Base-by-base conservation (phyloP, 2,797 vertebrate species). In the Rhabdophis nuchalis region DNA sequence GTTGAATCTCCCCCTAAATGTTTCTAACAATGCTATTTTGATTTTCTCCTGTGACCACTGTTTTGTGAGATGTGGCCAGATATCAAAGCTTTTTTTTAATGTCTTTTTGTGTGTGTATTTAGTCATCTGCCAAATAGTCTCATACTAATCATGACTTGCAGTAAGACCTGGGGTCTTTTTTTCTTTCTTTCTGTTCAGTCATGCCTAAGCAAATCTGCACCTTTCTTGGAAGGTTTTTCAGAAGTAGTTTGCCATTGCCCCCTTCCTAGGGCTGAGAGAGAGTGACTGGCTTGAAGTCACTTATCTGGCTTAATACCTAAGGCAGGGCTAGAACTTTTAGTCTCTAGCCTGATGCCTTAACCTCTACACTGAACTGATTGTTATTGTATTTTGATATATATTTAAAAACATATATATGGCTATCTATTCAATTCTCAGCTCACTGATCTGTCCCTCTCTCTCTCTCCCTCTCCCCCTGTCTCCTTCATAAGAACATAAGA, bases 361-460 rank as follows among this genome's bases (percentile, higher is more conserved):
- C 1, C 14, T 16, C 64, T 72, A 18, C 64, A 18, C 6, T 72
- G 64, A 72, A 72, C n/a, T 72, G 7, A 2, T 72, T 18, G 6
- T 6, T 25, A 58, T 56, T 27, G 87, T 23, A 57, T 56, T 27
- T 87, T 54, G 46, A 87, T 25, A n/a, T 91, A n/a, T 61, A 64
- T 41, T 32, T 87, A 86, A 72, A 91, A 77, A 11, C 5, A 25
- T 88, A 72, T 16, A 68, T 32, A 20, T 77, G 72, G 23, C 3
- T 77, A 41, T 18, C 10, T 82, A 20, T 3, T 41, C 72, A 46
- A 41, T 25, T 82, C 16, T 1, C 32, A 72, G 64, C 16, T 72
- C 20, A 11, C 1, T 32, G n/a, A 0, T 16, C 0, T 23, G 9
- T 25, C 20, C 8, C n/a, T 36, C 14, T 23, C 18, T 41, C 64